Conservation (phyloP, 2,113 vertebrate species). For the Ammodramus savannarum region DNA sequence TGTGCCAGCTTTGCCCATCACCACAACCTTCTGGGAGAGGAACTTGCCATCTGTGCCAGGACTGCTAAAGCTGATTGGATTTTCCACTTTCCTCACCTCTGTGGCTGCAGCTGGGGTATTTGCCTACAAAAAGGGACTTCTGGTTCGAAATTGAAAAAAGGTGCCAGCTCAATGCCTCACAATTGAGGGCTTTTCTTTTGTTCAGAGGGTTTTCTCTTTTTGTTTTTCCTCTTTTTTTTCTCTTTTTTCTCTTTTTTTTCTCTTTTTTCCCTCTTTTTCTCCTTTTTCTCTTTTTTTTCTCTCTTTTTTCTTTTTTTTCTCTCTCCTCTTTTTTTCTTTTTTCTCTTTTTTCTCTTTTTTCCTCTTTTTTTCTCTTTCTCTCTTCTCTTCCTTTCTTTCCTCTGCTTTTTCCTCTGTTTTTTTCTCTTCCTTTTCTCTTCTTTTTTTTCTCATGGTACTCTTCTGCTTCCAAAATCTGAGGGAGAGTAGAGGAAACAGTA, state of each 20-base stretch:
- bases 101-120: conserved; percentile 72
- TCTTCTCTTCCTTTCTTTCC: too few species aligned
- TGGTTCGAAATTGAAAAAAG: conserved; percentile 61
- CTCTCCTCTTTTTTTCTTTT: too few species aligned
- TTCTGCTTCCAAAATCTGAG: neutral
- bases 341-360: too few species aligned
- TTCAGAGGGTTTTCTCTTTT: too few species aligned
- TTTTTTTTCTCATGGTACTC: neutral
- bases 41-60: conserved; percentile 88
- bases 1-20: conserved; percentile 82
- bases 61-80: conserved; percentile 81
- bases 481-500: neutral
- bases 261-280: too few species aligned
- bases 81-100: conserved; percentile 77
- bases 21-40: conserved; percentile 88
- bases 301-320: too few species aligned
- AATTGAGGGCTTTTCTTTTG: neutral
- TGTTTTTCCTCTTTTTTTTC: too few species aligned
- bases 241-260: too few species aligned
- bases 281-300: too few species aligned
- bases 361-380: too few species aligned
- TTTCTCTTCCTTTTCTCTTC: too few species aligned
- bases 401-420: neutral
- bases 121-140: conserved; percentile 82
- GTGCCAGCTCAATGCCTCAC: neutral